A percentile compares a stretch with the other conserved stretches of the same genome.
phyloP scores from a whole-genome alignment of 2,113 vertebrate species.

The Calidris pygmaea region DNA sequence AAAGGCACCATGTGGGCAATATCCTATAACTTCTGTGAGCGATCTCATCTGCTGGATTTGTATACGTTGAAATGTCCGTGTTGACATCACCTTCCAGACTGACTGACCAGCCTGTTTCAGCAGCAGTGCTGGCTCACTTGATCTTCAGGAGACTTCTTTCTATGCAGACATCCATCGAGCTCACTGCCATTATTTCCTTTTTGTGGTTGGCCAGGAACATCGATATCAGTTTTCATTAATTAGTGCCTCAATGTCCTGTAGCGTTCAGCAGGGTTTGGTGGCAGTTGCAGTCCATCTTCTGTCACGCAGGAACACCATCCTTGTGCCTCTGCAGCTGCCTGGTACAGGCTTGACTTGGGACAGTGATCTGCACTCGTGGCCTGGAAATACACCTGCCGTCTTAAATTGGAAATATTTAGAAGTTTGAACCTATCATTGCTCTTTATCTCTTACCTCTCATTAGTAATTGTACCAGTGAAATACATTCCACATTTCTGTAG shows the following conservation, averaged over 20 bases:
- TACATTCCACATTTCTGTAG: neutral
- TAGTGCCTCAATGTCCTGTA: neutral
- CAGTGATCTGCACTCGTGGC: rapidly evolving
- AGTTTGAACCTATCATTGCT: neutral
- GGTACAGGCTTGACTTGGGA: neutral
- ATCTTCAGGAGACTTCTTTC: neutral
- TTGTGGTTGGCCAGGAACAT: neutral
- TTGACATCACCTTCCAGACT: neutral
- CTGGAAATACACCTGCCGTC: neutral
- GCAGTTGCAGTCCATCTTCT: neutral
- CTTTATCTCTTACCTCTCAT: neutral
- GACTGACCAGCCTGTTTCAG: neutral
- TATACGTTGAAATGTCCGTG: neutral
- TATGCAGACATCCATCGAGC: neutral
- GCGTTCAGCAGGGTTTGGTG: neutral
- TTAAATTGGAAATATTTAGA: neutral
- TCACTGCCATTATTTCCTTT: rapidly evolving
- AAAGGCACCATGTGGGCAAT: neutral
- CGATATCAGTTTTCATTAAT: neutral
- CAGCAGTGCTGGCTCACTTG: neutral
- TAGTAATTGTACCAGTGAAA: neutral
- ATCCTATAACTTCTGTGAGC: neutral
- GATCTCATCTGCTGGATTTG: neutral
- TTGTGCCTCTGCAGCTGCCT: neutral
- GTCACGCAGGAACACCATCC: neutral